Base-by-base conservation (phyloP, 1,140 invertebrate species). In the Drosophila ananassae region DNA sequence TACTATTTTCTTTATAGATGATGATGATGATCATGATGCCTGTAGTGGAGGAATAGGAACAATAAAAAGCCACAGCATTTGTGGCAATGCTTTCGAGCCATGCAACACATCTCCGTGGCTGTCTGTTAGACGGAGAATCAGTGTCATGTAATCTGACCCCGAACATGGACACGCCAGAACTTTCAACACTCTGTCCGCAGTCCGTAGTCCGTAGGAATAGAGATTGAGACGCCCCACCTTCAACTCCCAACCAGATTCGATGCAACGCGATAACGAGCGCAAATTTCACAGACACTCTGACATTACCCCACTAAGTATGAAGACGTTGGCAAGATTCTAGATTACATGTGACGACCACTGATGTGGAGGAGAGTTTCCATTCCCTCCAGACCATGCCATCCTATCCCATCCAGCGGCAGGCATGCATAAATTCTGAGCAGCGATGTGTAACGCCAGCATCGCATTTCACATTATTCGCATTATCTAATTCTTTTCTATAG, bases 81-180 rank as follows among this genome's bases (percentile, higher is more conserved):
- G 79, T 78, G 52, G 79, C 79, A 82, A 66, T 82, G 75, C 79
- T 78, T 82, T 81, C 69, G 74, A 75, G 79, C 74, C 79, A 62
- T 59, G 79, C 51, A 80, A 68, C 58, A 67, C 57, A 71, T 64
- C 56, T 32, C 67, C 66, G 67, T 41, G 56, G 73, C 67, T 59
- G 82, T 87, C 81, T 81, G 78, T 87, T 85, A 87, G 81, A 82
- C 61, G 74, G 55, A 59, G 83, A 82, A 87, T 87, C 82, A 87
- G 82, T 87, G 82, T 87, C 82, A 87, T 89, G 82, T 89, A 87
- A 87, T 87, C 82, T 87, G 82, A 87, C 82, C 82, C 83, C 82
- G 81, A 89, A 89, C 82, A 87, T 87, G 82, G 82, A 87, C 82
- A 87, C 79, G 82, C 82, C 82, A 87, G 83, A 87, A 82, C 78